Conservation (phyloP, 2,113 vertebrate genomes). For the Gadus chalcogrammus region DNA sequence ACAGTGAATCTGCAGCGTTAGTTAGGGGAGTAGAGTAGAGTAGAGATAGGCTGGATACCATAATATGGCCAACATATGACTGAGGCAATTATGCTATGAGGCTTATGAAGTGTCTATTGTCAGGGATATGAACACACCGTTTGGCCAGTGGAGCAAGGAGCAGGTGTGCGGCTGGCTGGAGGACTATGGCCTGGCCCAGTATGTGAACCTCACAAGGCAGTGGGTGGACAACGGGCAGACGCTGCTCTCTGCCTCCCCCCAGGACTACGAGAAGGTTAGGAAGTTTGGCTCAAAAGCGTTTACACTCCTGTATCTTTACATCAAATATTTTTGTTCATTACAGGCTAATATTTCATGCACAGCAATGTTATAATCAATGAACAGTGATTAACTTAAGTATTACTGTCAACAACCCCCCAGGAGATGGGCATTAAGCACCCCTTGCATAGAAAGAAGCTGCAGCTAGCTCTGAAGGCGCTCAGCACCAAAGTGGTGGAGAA, state of each 20-base stretch:
- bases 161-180: constrained; percentile 94
- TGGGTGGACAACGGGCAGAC: constrained; percentile 94
- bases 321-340: too few relatives aligned
- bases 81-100: too few relatives aligned
- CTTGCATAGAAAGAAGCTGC: constrained; percentile 93
- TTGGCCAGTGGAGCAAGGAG: constrained; percentile 91
- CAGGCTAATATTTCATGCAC: too few relatives aligned
- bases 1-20: too few relatives aligned
- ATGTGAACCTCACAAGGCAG: constrained; percentile 89
- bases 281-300: neutral
- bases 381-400: too few relatives aligned
- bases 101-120: neutral
- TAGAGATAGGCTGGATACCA: too few relatives aligned
- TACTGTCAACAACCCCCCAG: constrained; percentile 53
- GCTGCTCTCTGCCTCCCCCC: constrained; percentile 86
- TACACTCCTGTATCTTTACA: too few relatives aligned
- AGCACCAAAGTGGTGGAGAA: constrained; percentile 86
- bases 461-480: constrained; percentile 87
- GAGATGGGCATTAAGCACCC: constrained; percentile 95
- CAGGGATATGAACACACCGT: constrained; percentile 80
- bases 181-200: constrained; percentile 90
- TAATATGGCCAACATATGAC: too few relatives aligned
- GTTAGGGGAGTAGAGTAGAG: too few relatives aligned
- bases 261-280: constrained; percentile 94
- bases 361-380: too few relatives aligned